Conservation (phyloP, 2,113 vertebrate species). For the Nymphicus hollandicus region DNA sequence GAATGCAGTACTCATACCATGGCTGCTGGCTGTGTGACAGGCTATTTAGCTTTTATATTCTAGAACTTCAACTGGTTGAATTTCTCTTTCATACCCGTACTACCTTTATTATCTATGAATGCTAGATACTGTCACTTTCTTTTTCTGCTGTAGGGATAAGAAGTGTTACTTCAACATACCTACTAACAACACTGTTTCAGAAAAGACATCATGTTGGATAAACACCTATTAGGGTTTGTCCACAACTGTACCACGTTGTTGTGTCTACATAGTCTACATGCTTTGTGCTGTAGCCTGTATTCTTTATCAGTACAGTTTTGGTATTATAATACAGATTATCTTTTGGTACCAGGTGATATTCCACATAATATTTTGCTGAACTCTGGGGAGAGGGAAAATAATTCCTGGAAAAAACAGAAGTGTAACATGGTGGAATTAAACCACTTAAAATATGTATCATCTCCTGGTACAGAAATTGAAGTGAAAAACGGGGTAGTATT, state of each 20-base stretch:
- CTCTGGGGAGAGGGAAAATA: not conserved
- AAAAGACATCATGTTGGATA: not conserved
- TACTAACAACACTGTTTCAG: not conserved
- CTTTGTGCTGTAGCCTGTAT: not conserved
- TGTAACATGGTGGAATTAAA: not conserved
- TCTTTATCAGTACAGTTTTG: not conserved
- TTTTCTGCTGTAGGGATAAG: not conserved
- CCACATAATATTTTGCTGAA: not conserved
- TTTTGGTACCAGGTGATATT: not conserved
- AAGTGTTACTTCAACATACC: not conserved
- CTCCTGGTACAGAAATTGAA: not conserved
- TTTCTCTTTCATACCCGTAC: not conserved
- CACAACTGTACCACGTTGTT: not conserved
- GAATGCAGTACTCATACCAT: not conserved
- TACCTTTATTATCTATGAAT: not conserved
- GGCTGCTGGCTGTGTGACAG: not conserved
- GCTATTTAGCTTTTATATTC: not conserved
- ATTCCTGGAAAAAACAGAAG: not conserved
- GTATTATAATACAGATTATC: not conserved
- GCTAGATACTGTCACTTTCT: not conserved
- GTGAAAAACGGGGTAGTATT: not conserved
- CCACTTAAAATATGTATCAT: not conserved
- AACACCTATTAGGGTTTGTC: not conserved
- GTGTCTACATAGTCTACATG: not conserved
- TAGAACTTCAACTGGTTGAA: not conserved